Percentiles rank a stretch among this genome's conserved stretches.
These are phyloP conservation scores for Recurvirostra avosetta DNA, from an alignment of 2,113 vertebrate genomes.

Conservation along the genomic window DNA sequence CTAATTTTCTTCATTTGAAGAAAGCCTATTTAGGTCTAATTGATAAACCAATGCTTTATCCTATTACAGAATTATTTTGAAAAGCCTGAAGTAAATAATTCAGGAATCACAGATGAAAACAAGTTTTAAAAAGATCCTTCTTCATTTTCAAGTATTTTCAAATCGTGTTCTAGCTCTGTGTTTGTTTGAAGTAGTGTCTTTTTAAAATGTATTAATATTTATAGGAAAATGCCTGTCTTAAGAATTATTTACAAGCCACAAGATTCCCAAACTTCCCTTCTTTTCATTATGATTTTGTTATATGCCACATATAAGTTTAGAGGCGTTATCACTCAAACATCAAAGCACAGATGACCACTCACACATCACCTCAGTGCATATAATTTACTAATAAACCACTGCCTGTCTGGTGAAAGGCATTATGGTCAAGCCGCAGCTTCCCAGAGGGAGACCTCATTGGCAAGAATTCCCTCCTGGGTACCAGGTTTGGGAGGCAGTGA, in stretches of 20 bases:
- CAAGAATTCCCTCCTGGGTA: not conserved
- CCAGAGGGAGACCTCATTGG: not conserved
- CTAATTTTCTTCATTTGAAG: not conserved
- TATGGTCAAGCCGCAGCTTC: not conserved
- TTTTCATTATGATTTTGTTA: not conserved
- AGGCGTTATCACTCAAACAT: not conserved
- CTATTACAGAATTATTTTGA: not conserved
- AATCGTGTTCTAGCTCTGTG: not conserved
- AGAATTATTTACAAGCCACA: not conserved
- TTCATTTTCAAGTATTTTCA: not conserved
- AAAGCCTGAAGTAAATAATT: not conserved
- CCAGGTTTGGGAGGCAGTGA: not conserved
- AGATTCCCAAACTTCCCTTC: not conserved
- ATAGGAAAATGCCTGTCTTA: not conserved
- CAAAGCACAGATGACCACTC: not conserved
- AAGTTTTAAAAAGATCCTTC: not conserved
- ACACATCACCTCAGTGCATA: not conserved
- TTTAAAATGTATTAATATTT: not conserved
- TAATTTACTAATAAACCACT: not conserved
- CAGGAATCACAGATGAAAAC: not conserved
- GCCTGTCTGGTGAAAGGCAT: not conserved
- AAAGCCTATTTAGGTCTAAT: not conserved
- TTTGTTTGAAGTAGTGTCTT: not conserved
- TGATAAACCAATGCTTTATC: not conserved
- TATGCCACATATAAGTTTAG: not conserved